Evolutionary conservation across 2,888 invertebrate species (phyloP), one percentile per base, ranked within the genome.

Genomic region (Ernsta delagoae): DNA sequence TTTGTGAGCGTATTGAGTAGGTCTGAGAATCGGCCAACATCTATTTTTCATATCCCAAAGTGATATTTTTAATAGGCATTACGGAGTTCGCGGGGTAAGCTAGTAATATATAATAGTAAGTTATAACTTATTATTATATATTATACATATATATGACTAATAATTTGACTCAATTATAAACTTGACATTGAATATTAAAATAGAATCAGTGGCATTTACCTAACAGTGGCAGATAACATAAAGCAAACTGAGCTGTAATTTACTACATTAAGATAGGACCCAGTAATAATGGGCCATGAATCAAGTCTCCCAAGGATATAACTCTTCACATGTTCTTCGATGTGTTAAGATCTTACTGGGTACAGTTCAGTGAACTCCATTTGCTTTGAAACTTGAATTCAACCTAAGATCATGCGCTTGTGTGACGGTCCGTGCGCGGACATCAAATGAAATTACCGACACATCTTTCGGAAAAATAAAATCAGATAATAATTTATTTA

Each of bases 251-350:
- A 53, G 31, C 34, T 53, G 59, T 70, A 70, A 70, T 59, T 59
- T 64, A 67, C 61, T 61, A 43, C 61, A 67, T 61, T 67, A 61
- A 67, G 67, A 67, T 67, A 67, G 54, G 61, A 53, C 61, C 24
- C 41, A 12, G 24, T 34, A 56, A 41, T 60, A 60, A 67, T 67
- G 66, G 67, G 56, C 48, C 56, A 67, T 67, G 67, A 61, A 67
- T 67, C 67, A 67, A 61, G 16, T 11, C 36, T 67, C 61, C 48
- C 67, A 9, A 48, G 61, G 67, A 61, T 56, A 48, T 62, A 64
- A 34, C 62, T 61, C 16, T 62, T 31, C 31, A 31, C 57, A 68
- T 62, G 68, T 48, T 62, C 67, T 68, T 62, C 31, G 67, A 62
- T 68, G 67, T 68, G 67, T 68, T 68, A 68, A 68, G 61, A 68